Evolutionary conservation across 2,888 invertebrate genomes (phyloP), one percentile per base, ranked within the genome.

Genomic region (Ryuthela nishihirai): DNA sequence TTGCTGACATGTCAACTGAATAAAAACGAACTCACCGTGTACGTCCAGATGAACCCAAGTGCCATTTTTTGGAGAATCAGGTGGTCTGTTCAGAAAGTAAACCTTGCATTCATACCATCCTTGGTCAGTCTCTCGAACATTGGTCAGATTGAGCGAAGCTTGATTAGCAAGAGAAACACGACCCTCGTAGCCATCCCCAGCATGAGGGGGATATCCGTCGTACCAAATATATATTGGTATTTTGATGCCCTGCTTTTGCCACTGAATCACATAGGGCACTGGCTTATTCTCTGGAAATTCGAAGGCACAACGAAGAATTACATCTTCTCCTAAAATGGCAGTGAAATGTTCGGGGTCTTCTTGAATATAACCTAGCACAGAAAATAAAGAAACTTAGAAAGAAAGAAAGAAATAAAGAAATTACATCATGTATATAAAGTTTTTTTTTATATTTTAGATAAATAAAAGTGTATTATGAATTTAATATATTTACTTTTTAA

Each of bases 21-120:
- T n/a, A n/a, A n/a, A n/a, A n/a, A n/a, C n/a, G 40, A 15, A 55
- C 65, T 64, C 42, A 67, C 67, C 67, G 29, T 66, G 67, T 21
- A 97, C 95, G 80, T 93, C 92, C 77, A 97, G 83, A 78, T 95
- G 93, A 80, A 95, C 93, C 94, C 94, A 95, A 72, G 94, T 93
- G 74, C 95, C 94, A 76, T 93, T 93, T 73, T 61, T 64, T 7
- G 66, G 65, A n/a, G 65, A 54, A 26, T 65, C 65, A 36, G 66
- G 65, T 71, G 88, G 87, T 21, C 63, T 50, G 45, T 63, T 60
- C 32, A 63, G 55, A 32, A 63, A 94, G 76, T 90, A 89, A 78
- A 95, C 91, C 72, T 83, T 84, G 79, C 90, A 92, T 80, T 91
- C 88, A 81, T 91, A 95, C 95, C 95, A 95, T 75, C 95, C 95